Conservation (phyloP, 1,140 invertebrate genomes). For the Ptiloglossa arizonensis region DNA sequence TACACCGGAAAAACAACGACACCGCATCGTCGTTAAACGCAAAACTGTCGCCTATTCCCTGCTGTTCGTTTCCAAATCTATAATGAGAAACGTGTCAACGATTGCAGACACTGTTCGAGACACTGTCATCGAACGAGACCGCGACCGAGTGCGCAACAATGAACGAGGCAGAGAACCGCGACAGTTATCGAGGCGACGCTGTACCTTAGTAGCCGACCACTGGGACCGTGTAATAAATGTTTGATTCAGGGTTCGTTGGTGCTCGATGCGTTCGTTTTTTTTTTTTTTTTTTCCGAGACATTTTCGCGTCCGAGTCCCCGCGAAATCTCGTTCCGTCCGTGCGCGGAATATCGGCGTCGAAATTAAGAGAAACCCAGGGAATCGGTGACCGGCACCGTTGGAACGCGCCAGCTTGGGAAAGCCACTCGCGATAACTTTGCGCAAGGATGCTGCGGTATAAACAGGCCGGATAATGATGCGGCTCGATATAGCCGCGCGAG, state of each 20-base stretch:
- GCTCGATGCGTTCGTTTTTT: neutral
- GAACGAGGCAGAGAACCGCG: no score
- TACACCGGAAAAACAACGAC: no score
- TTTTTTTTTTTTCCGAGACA: neutral
- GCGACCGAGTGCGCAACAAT: no score
- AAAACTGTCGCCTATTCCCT: no score
- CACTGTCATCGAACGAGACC: no score
- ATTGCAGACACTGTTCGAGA: no score
- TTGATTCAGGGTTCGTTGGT: neutral
- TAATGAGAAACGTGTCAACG: no score
- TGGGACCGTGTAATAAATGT: neutral
- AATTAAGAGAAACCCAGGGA: neutral
- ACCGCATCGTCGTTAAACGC: no score
- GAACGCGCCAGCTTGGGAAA: neutral
- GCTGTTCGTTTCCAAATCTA: no score
- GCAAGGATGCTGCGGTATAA: slow-evolving; percentile 21
- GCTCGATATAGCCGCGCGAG: neutral
- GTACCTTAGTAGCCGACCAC: neutral
- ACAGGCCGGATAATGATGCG: slow-evolving; percentile 36
- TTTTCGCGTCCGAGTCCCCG: neutral
- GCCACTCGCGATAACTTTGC: neutral
- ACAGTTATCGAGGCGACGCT: neutral
- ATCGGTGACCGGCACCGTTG: neutral
- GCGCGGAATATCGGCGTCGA: neutral
- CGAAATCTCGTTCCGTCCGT: neutral